Evolutionary conservation across 2,888 invertebrate species (phyloP).

Genomic region (Nephrotoma appendiculata): DNA sequence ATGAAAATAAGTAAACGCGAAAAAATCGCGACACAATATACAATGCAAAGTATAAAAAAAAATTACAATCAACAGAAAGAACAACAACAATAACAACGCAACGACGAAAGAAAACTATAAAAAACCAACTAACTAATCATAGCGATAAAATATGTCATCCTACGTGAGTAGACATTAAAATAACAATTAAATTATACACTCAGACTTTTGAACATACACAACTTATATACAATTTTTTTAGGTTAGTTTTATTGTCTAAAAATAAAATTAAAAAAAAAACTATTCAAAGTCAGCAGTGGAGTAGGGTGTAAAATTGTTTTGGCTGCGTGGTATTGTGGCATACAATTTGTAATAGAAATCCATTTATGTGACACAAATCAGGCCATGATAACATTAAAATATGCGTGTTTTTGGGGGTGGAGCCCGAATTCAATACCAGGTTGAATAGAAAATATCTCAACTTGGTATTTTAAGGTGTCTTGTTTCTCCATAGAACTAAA

Average conservation of each 20-base stretch:
- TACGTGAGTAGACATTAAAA: background rate
- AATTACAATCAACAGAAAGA: background rate
- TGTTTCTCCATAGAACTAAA: no score
- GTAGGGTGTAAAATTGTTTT: background rate
- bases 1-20: background rate
- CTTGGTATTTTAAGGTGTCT: no score
- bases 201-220: background rate
- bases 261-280: background rate
- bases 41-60: background rate
- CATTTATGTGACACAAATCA: no score
- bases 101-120: background rate
- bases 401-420: no score
- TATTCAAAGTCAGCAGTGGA: background rate
- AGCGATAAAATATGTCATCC: background rate
- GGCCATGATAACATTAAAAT: no score
- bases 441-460: no score
- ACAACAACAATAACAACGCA: background rate
- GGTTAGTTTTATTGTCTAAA: background rate
- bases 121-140: background rate
- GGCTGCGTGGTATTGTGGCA: background rate
- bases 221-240: background rate
- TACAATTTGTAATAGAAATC: no score
- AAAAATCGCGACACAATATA: background rate
- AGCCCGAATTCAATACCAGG: no score
- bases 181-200: background rate